Evolutionary conservation across 2,888 invertebrate genomes (phyloP), one percentile per base, ranked within the genome.

Genomic region (Ernsta delagoae): DNA sequence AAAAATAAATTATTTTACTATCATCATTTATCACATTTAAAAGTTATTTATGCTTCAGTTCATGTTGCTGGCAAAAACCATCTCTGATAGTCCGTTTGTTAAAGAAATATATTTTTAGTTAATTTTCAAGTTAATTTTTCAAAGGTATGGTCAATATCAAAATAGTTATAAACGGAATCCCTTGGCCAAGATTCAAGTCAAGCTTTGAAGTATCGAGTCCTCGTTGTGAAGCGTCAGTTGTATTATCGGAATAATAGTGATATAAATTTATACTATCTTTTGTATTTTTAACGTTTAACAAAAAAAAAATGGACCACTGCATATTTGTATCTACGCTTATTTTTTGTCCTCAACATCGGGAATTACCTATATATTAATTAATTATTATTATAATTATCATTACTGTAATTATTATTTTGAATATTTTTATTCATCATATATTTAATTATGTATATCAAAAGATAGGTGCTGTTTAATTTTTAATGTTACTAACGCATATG

Each of bases 381-480:
- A 45, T 45, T 45, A 45, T 45, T 11, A 36, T 59, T 36, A 39
- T 36, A 9, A 56, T 11, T 56, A 56, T 34, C 36, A 16, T 79
- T 78, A 82, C 83, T 67, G 12, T 48, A 48, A 73, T 73, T 82
- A 75, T 69, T 59, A 84, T 87, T 88, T 87, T 85, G 80, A 85
- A 83, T 85, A 83, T 83, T 85, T 86, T 87, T 85, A 86, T 86
- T 87, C 83, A 82, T 74, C 80, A 79, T 85, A 80, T 83, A 79
- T 79, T 83, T 85, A 82, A 83, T 84, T 86, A 83, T 86, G 82
- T 88, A 86, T 89, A 86, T 89, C 88, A 86, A 86, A 85, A 83
- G 79, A 85, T 89, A 89, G 92, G 92, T 92, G 92, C 92, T 92
- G 89, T 87, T 88, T 90, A 86, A 86, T 90, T 89, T 87, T 85